Percentiles rank a stretch among this genome's conserved stretches.
phyloP scores from a whole-genome alignment of 2,797 vertebrate species.

The Sebastes nivosus region DNA sequence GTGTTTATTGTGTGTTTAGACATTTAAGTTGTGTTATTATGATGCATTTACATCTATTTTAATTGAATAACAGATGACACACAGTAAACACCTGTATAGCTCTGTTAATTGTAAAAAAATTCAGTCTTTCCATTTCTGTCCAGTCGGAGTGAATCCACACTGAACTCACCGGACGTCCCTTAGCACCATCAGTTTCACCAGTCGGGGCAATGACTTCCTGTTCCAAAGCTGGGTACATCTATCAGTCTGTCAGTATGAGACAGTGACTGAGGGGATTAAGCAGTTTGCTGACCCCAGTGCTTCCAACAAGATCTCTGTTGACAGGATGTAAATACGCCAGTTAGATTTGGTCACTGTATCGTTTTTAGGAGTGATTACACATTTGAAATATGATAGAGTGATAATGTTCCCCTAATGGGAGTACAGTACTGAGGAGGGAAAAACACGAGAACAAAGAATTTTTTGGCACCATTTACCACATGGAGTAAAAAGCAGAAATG shows the following conservation, averaged over 20 bases:
- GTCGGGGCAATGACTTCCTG: slow-evolving; percentile 34
- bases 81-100: neutral
- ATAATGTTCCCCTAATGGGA: neutral
- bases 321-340: slow-evolving; percentile 61
- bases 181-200: neutral
- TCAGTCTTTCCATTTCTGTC: neutral
- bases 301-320: slow-evolving; percentile 65
- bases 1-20: neutral
- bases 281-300: slow-evolving; percentile 61
- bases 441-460: neutral
- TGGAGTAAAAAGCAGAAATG: neutral
- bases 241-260: slow-evolving; percentile 58
- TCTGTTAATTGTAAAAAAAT: neutral
- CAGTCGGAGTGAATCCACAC: neutral
- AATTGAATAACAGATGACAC: neutral
- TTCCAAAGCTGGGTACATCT: slow-evolving; percentile 36
- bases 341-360: slow-evolving; percentile 40
- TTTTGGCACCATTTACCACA: neutral
- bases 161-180: neutral
- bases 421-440: neutral
- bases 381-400: slow-evolving; percentile 3
- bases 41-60: neutral
- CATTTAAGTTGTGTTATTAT: neutral
- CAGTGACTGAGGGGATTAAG: slow-evolving; percentile 61
- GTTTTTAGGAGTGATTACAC: neutral